phyloP scores from a whole-genome alignment of 2,888 invertebrate species.

The Arctia plantaginis region DNA sequence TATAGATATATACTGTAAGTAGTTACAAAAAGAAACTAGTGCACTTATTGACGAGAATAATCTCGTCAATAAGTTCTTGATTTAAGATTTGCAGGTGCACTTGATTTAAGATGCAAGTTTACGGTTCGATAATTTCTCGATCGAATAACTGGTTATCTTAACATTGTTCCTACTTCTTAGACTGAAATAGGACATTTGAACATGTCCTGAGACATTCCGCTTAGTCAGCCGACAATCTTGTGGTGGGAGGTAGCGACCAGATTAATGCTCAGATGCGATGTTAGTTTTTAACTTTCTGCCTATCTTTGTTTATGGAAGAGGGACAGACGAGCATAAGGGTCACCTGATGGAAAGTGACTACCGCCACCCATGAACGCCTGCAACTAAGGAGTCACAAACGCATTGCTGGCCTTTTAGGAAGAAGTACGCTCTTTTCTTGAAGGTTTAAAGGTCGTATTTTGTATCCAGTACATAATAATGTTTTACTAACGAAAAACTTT shows the following conservation, averaged over 20 bases:
- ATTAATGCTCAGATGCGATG: constrained; percentile 23
- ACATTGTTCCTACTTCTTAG: constrained; percentile 35
- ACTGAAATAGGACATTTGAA: constrained; percentile 62
- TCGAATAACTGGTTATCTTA: constrained; percentile 36
- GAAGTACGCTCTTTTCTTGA: too few species aligned
- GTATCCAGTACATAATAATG: too few species aligned
- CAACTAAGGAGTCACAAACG: too few species aligned
- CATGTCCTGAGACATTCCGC: constrained; percentile 67
- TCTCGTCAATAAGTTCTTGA: too few species aligned
- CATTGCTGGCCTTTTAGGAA: too few species aligned
- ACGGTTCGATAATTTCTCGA: constrained; percentile 16
- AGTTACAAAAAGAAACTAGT: background rate
- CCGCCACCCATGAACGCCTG: too few species aligned
- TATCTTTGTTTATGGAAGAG: constrained; percentile 7
- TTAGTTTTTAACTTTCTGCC: constrained; percentile 14
- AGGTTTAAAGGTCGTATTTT: too few species aligned
- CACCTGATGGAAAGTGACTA: too few species aligned
- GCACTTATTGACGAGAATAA: background rate
- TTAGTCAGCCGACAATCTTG: constrained; percentile 49
- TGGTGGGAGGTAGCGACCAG: constrained; percentile 45
- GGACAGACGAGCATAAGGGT: too few species aligned
- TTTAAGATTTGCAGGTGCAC: too few species aligned
- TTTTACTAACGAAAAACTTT: background rate
- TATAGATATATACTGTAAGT: background rate
- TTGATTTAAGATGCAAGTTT: constrained; percentile 3